Conservation (phyloP, 2,888 invertebrate genomes). For the Seira ritae region DNA sequence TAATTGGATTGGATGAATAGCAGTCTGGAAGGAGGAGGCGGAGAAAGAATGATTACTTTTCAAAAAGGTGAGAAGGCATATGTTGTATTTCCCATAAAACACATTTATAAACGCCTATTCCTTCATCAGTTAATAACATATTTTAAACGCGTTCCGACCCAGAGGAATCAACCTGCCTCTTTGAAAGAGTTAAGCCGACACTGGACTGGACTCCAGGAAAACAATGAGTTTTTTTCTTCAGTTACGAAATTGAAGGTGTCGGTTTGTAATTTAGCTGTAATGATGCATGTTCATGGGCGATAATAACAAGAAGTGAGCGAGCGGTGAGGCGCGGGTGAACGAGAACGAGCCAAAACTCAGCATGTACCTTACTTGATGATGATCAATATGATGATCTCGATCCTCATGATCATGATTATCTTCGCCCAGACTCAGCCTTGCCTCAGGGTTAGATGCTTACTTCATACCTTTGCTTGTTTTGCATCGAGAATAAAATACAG, state of each 20-base stretch:
- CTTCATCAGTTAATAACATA: slow-evolving; percentile 56
- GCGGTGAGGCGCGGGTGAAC: slow-evolving; percentile 24
- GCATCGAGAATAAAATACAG: slow-evolving; percentile 17
- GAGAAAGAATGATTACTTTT: slow-evolving; percentile 18
- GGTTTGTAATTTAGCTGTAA: slow-evolving; percentile 60
- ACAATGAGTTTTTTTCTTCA: slow-evolving; percentile 37
- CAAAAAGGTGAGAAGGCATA: slow-evolving; percentile 56
- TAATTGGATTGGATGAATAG: slow-evolving; percentile 57
- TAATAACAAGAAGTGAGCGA: slow-evolving; percentile 30
- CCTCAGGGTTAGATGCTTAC: neutral
- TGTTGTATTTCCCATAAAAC: slow-evolving; percentile 59
- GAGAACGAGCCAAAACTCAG: slow-evolving; percentile 43
- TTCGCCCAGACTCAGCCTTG: neutral
- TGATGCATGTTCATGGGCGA: slow-evolving; percentile 56
- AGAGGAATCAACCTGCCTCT: neutral
- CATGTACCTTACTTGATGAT: slow-evolving; percentile 46
- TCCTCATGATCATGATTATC: slow-evolving; percentile 27
- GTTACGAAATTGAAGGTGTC: slow-evolving; percentile 64
- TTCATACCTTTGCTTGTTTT: slow-evolving; percentile 36
- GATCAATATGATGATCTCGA: slow-evolving; percentile 41
- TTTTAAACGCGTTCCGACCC: neutral
- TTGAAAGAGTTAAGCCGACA: slow-evolving; percentile 37
- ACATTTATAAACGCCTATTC: slow-evolving; percentile 56
- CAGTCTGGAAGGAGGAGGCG: slow-evolving; percentile 11
- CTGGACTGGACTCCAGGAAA: slow-evolving; percentile 23